These are phyloP conservation scores for Callinectes sapidus DNA, from an alignment of 2,888 invertebrate species.

Conservation along the genomic window DNA sequence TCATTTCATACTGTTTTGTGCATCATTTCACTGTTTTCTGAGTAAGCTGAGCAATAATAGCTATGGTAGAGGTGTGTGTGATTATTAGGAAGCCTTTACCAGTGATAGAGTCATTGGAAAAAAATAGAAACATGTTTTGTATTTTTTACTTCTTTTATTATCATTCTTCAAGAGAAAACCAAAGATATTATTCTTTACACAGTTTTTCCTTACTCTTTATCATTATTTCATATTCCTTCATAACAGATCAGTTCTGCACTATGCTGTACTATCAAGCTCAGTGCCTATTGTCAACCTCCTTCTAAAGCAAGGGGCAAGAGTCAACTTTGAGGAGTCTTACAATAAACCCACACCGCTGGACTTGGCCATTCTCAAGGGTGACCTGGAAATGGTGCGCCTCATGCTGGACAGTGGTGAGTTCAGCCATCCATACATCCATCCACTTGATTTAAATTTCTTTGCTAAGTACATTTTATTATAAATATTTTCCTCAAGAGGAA, in stretches of 20 bases:
- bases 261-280: conserved; percentile 88
- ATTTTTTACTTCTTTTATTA: background rate
- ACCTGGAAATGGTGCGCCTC: conserved; percentile 83
- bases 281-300: conserved; percentile 84
- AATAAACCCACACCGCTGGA: conserved; percentile 88
- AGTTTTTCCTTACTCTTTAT: background rate
- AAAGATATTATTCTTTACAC: background rate
- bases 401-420: conserved; percentile 83
- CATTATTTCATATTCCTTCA: background rate
- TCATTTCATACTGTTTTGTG: background rate
- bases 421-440: too few relatives aligned
- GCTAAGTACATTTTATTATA: background rate
- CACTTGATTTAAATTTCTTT: background rate
- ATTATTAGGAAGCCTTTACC: background rate
- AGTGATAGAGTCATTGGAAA: background rate
- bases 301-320: conserved; percentile 87
- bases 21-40: background rate
- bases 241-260: conserved; percentile 86
- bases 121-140: background rate
- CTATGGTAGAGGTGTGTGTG: background rate
- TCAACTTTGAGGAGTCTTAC: conserved; percentile 81
- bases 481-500: background rate
- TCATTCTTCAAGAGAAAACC: background rate
- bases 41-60: background rate
- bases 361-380: conserved; percentile 89